These are phyloP conservation scores for Neodiprion virginianus DNA, from an alignment of 1,140 invertebrate genomes.

Conservation along the genomic window DNA sequence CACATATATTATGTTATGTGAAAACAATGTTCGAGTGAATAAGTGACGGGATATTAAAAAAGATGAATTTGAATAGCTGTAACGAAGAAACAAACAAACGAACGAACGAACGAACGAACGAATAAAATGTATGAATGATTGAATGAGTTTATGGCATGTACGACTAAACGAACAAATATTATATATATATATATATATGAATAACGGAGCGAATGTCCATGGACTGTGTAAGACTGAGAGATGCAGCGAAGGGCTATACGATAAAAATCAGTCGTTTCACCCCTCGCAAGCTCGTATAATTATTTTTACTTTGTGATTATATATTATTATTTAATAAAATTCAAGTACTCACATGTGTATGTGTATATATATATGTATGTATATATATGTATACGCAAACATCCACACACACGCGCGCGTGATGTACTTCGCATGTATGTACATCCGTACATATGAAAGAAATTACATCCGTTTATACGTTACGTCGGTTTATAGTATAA, in stretches of 20 bases:
- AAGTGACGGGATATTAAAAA: too few relatives aligned
- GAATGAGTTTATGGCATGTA: neutral
- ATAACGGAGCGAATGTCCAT: constrained; percentile 37
- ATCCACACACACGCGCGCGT: neutral
- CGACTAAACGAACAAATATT: neutral
- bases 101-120: neutral
- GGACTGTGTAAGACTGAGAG: constrained; percentile 54
- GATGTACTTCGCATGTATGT: neutral
- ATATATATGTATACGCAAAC: neutral
- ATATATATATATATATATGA: neutral
- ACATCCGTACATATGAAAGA: constrained; percentile 35
- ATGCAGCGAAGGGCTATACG: constrained; percentile 43
- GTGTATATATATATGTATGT: neutral
- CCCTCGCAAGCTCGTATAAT: constrained; percentile 40
- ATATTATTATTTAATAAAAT: constrained; percentile 40
- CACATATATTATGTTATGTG: too few relatives aligned
- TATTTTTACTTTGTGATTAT: constrained; percentile 51
- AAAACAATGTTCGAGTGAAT: too few relatives aligned
- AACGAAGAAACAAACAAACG: too few relatives aligned
- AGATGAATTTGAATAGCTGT: too few relatives aligned
- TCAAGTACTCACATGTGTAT: too few relatives aligned
- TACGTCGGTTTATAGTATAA: constrained; percentile 49
- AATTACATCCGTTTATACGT: constrained; percentile 45
- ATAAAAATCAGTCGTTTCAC: constrained; percentile 40
- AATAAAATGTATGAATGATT: neutral